These are phyloP conservation scores for Anniella stebbinsi DNA, from an alignment of 2,797 vertebrate species.

Conservation along the genomic window DNA sequence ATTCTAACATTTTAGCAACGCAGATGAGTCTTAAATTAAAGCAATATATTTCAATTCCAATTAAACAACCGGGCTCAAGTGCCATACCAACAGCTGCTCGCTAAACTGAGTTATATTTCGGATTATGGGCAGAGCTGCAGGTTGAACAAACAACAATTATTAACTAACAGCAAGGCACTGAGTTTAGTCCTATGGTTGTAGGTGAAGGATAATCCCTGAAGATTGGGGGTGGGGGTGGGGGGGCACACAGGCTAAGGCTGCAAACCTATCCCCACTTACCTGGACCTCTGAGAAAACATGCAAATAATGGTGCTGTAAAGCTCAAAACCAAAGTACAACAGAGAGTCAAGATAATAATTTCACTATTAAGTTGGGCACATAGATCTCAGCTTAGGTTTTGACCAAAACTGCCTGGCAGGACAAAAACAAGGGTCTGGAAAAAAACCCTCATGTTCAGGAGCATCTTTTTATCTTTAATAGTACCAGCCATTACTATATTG, in stretches of 20 bases:
- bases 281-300: not conserved
- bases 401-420: not conserved
- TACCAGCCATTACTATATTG: not conserved
- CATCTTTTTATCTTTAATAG: not conserved
- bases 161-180: not conserved
- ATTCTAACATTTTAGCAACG: not conserved
- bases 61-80: not conserved
- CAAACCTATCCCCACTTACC: not conserved
- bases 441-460: not conserved
- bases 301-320: not conserved
- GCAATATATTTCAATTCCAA: conserved; percentile 4
- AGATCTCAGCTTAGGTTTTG: not conserved
- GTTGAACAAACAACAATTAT: not conserved
- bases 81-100: not conserved
- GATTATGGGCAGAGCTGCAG: not conserved
- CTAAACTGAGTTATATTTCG: not conserved
- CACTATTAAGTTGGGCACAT: not conserved
- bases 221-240: no score
- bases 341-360: not conserved
- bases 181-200: not conserved
- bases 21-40: not conserved
- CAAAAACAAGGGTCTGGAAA: not conserved
- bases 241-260: not conserved
- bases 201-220: not conserved
- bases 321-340: not conserved